Base-by-base conservation (phyloP, 2,797 vertebrate species). In the Hypotaenidia okinawae region DNA sequence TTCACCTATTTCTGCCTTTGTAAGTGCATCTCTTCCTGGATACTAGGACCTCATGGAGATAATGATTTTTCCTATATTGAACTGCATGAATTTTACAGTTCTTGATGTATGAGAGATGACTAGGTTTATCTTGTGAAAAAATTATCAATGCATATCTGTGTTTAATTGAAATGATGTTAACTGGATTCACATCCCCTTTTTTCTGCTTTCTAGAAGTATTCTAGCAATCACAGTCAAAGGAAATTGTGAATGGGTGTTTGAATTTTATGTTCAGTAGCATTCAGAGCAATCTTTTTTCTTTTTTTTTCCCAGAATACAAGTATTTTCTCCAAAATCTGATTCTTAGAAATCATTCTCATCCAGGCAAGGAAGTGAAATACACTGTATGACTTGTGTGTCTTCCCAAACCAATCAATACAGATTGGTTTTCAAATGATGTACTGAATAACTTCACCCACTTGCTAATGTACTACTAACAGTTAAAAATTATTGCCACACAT, bases 401-500 rank as follows among this genome's bases (percentile, higher is more conserved):
- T 83, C 66, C 77, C 82, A 87, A 78, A 81, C 84, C 93, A 87
- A 87, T 75, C 91, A 55, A 30, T 41, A 37, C 22, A 6, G 39
- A 68, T 35, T 73, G 75, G 58, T 58, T 93, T 88, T 82, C 7
- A 10, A 80, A 84, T 15, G 21, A 77, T 75, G 68, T 51, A 82
- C 32, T 89, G 33, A 80, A 49, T 73, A 89, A 93, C 88, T 95
- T 93, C 64, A 95, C 89, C 78, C 62, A 77, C 83, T 83, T 92
- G 72, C 84, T 94, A 61, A 85, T 43, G 75, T 93, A 87, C 68
- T 78, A 93, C 80, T 70, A 90, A 89, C 61, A 87, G 94, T 72
- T 90, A 94, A 95, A 89, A 95, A 91, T 96, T 96, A 96, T 97
- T 97, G 95, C 95, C 92, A 95, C 87, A 91, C 83, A 85, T 93